phyloP scores from a whole-genome alignment of 1,140 invertebrate genomes.

The Drosophila pandora region DNA sequence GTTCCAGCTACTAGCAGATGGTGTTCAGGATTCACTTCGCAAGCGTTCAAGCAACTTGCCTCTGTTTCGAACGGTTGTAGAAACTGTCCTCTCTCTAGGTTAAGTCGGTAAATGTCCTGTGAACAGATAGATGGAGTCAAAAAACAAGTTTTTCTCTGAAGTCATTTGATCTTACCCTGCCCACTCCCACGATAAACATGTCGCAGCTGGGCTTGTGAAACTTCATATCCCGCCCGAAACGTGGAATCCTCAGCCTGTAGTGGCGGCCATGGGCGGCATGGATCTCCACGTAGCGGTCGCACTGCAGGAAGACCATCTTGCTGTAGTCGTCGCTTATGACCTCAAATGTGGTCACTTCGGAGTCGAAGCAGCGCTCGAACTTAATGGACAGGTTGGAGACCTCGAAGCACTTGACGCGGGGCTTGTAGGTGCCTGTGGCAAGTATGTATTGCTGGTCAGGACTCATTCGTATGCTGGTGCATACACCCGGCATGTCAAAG shows the following conservation, averaged over 20 bases:
- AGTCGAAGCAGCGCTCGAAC: slow-evolving; percentile 99
- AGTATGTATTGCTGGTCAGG: slow-evolving; percentile 96
- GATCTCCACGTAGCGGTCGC: slow-evolving; percentile 96
- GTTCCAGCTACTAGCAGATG: slow-evolving; percentile 94
- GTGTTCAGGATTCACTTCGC: slow-evolving; percentile 94
- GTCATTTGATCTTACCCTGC: slow-evolving; percentile 85
- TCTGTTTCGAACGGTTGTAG: slow-evolving; percentile 92
- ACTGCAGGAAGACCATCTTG: slow-evolving; percentile 93
- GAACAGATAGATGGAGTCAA: background rate
- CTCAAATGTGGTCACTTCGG: slow-evolving; percentile 95
- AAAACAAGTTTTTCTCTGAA: background rate
- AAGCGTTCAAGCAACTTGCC: slow-evolving; percentile 92
- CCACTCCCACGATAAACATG: slow-evolving; percentile 94
- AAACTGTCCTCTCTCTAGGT: slow-evolving; percentile 98
- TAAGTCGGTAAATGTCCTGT: slow-evolving; percentile 96
- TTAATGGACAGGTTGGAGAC: slow-evolving; percentile 98
- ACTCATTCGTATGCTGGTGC: slow-evolving; percentile 93
- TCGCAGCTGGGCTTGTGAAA: slow-evolving; percentile 97
- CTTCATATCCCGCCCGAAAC: slow-evolving; percentile 97
- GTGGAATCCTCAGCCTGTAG: slow-evolving; percentile 95
- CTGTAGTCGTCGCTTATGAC: slow-evolving; percentile 95
- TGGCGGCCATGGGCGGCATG: slow-evolving; percentile 96
- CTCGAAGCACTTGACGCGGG: slow-evolving; percentile 97
- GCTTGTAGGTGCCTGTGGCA: slow-evolving; percentile 98
- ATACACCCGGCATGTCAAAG: slow-evolving; percentile 99